Percentiles rank a stretch among this genome's conserved stretches.
Evolutionary conservation across 2,797 vertebrate species (phyloP).

Genomic region (Cuculus canorus): DNA sequence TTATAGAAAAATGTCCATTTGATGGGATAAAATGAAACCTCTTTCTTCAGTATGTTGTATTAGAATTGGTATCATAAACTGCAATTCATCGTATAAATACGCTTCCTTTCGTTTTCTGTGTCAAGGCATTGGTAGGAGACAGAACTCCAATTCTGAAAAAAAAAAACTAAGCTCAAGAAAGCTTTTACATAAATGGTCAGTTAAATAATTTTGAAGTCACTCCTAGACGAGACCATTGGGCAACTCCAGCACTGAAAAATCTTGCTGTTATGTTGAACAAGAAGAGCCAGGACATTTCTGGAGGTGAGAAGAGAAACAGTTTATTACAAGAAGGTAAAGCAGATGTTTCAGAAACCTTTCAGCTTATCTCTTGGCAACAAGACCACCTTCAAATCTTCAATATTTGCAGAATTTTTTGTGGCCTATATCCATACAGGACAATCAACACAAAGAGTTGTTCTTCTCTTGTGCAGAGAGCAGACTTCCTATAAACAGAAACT

Average conservation of each 20-base stretch:
- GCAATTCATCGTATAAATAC: background rate
- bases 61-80: constrained; percentile 3
- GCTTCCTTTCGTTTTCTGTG: background rate
- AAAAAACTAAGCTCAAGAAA: background rate
- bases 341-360: background rate
- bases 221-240: background rate
- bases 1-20: background rate
- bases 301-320: background rate
- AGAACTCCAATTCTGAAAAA: background rate
- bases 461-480: background rate
- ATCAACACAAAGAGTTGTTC: background rate
- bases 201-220: background rate
- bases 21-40: background rate
- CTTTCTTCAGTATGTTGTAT: background rate
- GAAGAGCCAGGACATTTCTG: background rate
- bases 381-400: background rate
- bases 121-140: background rate
- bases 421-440: background rate
- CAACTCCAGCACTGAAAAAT: background rate
- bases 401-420: background rate
- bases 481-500: background rate
- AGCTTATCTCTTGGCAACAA: background rate
- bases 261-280: background rate
- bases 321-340: background rate
- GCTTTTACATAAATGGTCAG: background rate